Percentiles rank a stretch among this genome's conserved stretches.
Evolutionary conservation across 2,888 invertebrate species (phyloP).

Genomic region (Nymphalis polychloros): DNA sequence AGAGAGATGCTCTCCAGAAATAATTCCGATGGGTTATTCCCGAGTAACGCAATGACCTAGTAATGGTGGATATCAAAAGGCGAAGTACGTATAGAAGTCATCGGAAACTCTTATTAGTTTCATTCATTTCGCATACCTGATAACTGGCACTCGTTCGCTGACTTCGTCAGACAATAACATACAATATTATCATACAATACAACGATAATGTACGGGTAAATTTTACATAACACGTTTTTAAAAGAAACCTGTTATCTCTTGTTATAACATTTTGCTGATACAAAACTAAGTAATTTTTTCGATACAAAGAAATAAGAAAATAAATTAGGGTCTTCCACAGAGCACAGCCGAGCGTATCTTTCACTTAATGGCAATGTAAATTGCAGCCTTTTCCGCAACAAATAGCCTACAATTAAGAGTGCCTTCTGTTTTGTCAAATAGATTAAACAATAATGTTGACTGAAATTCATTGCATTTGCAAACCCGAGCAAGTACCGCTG

Average conservation of each 20-base stretch:
- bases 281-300: background rate
- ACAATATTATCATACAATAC: conserved; percentile 22
- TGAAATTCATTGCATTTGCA: too few relatives aligned
- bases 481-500: too few relatives aligned
- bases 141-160: conserved; percentile 39
- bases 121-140: conserved; percentile 45
- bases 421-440: background rate
- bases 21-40: conserved; percentile 50
- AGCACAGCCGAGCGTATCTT: conserved; percentile 16
- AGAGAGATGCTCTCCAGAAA: conserved; percentile 49
- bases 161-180: conserved; percentile 13
- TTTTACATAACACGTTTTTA: conserved; percentile 9
- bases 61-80: conserved; percentile 49
- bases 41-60: conserved; percentile 53
- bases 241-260: conserved; percentile 1
- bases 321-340: conserved; percentile 15
- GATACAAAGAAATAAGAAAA: conserved; percentile 16
- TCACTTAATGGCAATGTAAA: conserved; percentile 16
- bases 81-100: conserved; percentile 40
- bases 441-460: too few relatives aligned
- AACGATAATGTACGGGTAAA: conserved; percentile 6
- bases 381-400: conserved; percentile 12
- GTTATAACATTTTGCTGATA: background rate
- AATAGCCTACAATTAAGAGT: conserved; percentile 7
- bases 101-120: conserved; percentile 50